Evolutionary conservation across 2,113 vertebrate genomes (phyloP).

Genomic region (Cygnus buccinator): DNA sequence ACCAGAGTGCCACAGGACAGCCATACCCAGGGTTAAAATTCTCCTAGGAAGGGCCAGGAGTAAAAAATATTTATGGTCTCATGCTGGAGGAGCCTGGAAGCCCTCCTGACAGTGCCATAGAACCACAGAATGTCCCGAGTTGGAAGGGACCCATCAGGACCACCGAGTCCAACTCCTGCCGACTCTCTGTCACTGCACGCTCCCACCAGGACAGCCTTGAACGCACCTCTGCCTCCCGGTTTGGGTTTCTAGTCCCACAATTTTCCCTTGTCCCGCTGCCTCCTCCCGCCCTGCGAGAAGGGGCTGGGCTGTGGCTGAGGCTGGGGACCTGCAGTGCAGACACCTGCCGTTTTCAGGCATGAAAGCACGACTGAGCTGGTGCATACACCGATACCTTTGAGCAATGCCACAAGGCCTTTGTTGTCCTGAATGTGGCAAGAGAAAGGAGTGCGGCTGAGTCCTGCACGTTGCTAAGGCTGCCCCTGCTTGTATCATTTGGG

Average conservation of each 20-base stretch:
- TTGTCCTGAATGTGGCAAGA: neutral
- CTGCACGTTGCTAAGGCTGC: neutral
- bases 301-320: fast-evolving
- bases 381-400: fast-evolving
- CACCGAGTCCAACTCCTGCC: no score
- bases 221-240: neutral
- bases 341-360: neutral
- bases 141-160: no score
- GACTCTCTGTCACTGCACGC: fast-evolving
- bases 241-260: neutral
- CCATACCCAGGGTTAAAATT: neutral
- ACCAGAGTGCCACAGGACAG: neutral
- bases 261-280: neutral
- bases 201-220: neutral
- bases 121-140: no score
- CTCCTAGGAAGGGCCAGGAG: neutral
- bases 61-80: neutral
- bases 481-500: neutral
- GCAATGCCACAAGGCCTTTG: neutral
- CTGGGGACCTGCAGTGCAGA: neutral
- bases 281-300: neutral
- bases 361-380: neutral
- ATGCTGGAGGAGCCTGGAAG: neutral
- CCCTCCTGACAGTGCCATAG: neutral
- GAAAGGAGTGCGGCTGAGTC: neutral